Conservation (phyloP, 1,140 invertebrate species). For the Campoletis sonorensis region DNA sequence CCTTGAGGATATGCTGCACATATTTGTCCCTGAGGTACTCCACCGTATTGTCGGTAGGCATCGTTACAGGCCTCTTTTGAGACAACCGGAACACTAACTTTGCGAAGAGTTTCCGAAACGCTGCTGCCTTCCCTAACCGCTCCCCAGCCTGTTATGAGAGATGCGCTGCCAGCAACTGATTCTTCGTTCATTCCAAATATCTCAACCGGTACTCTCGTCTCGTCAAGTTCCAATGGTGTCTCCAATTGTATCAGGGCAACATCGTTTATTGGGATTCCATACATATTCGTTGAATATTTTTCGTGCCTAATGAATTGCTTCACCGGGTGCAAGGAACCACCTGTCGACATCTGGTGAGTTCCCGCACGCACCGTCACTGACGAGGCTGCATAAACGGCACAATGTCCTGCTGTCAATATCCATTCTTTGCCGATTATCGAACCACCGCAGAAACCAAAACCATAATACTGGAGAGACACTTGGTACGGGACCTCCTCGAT, state of each 20-base stretch:
- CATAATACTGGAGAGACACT: slow-evolving; percentile 73
- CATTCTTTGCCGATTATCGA: slow-evolving; percentile 55
- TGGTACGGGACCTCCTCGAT: slow-evolving; percentile 80
- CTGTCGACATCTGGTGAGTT: slow-evolving; percentile 34
- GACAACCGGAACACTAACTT: slow-evolving; percentile 70
- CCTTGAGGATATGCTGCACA: slow-evolving; percentile 83
- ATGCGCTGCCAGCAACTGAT: slow-evolving; percentile 52
- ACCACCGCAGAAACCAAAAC: slow-evolving; percentile 55
- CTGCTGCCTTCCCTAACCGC: slow-evolving; percentile 52
- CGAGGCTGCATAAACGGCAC: slow-evolving; percentile 38
- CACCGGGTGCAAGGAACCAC: slow-evolving; percentile 53
- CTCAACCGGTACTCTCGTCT: slow-evolving; percentile 49
- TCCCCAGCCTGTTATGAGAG: slow-evolving; percentile 72
- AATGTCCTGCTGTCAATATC: slow-evolving; percentile 60
- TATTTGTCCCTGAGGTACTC: slow-evolving; percentile 82
- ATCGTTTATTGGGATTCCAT: slow-evolving; percentile 58
- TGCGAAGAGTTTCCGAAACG: slow-evolving; percentile 56
- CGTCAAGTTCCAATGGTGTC: slow-evolving; percentile 52
- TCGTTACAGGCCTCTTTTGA: slow-evolving; percentile 62
- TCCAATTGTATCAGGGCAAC: slow-evolving; percentile 55
- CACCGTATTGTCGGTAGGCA: slow-evolving; percentile 63
- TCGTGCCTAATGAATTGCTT: slow-evolving; percentile 55
- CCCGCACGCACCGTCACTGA: slow-evolving; percentile 51
- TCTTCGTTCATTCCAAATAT: slow-evolving; percentile 56
- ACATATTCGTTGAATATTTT: slow-evolving; percentile 21